Evolutionary conservation across 2,797 vertebrate species (phyloP), one percentile per base, ranked within the genome.

Genomic region (Sebastolobus altivelis): DNA sequence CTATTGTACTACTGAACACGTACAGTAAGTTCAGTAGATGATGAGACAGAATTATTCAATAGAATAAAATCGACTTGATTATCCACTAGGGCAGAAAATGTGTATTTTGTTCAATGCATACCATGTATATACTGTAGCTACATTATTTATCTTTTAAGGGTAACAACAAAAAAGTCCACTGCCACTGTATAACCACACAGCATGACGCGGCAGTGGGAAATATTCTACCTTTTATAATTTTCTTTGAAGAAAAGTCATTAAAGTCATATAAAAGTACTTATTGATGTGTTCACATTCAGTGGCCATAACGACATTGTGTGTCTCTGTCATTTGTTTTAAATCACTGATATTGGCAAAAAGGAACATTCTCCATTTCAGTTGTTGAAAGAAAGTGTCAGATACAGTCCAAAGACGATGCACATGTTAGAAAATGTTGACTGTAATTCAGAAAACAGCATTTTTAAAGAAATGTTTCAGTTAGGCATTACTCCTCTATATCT

Each of bases 131-230:
- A 31, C 31, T 31, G 35, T 9, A 52, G 18, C n/a, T 65, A 6
- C 18, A 66, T 69, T 74, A 86, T 82, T 79, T 25, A 77, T 73
- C 3, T 65, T 1, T 65, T 8, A n/a, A 10, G 29, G 11, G 14
- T 66, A 65, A 72, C n/a, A 54, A 62, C 37, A 60, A 43, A 77
- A 59, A 68, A 49, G 37, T 31, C 18, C 22, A 12, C 10, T 9
- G 29, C 13, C 27, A 6, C 31, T 20, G 20, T 20, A 46, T 14
- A 46, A 46, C 43, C 43, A 46, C 43, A 22, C 59, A 56, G 35
- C 65, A 46, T 1, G 3, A 40, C 4, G 2, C 18, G 1, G 22
- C 49, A 27, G n/a, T 16, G 31, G 68, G 18, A 58, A 46, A 35
- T 5, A 11, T 59, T 58, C 20, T 69, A 18, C 27, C 3, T 75